Base-by-base conservation (phyloP, 2,888 invertebrate species). In the Dione vanillae region DNA sequence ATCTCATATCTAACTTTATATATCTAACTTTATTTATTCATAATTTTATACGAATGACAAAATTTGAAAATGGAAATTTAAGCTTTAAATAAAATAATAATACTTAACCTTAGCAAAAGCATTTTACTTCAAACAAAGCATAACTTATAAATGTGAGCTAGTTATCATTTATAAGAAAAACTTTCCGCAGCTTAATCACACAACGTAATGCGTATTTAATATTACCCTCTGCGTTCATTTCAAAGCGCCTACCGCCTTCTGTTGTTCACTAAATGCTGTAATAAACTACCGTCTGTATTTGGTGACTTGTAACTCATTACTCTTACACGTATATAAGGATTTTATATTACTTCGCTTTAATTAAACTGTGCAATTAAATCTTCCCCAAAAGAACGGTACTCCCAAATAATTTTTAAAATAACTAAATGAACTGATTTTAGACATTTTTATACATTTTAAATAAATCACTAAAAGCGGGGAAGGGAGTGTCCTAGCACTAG, bases 151-250 rank as follows among this genome's bases (percentile, higher is more conserved):
- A 67, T 56, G 40, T 27, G 37, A 35, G 49, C 49, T 51, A 40
- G 56, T 59, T 51, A 67, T 59, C 41, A 40, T 51, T 41, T 20
- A 51, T 59, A 49, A 59, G 59, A 19, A 27, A 49, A 19, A 51
- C 49, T 41, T 20, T 54, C 41, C 59, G 27, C 12, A 20, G 59
- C 27, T 20, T 27, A 14, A 14, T 20, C 43, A 59, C 40, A 41
- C 59, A n/a, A 19, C 27, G 16, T 67, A 59, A 67, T 59, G 51
- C 27, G 49, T 59, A 59, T 67, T 59, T 67, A 67, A 67, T 67
- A 43, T 51, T 9, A 41, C 52, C 52, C 43, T 35, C 43, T 43
- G 61, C 52, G 16, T 43, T 51, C 51, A 52, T 52, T 68, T 62
- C 68, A 19, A 10, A 43, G 68, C 52, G 43, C 52, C 47, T 62